phyloP scores from a whole-genome alignment of 2,797 vertebrate genomes.

The Catostomus latipinnis region DNA sequence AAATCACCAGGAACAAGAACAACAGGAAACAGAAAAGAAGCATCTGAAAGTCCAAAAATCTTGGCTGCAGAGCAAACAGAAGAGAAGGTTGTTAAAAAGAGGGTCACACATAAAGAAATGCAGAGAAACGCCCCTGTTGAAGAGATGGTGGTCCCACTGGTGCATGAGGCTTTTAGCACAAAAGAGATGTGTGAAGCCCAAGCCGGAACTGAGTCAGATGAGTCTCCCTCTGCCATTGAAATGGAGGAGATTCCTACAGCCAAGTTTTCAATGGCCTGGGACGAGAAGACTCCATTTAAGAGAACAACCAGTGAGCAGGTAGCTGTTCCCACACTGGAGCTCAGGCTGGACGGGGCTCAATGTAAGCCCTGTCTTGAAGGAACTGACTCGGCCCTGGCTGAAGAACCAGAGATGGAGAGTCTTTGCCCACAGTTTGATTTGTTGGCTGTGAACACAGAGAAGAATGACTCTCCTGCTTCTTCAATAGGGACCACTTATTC shows the following conservation, averaged over 20 bases:
- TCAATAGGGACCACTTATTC: conserved; percentile 86
- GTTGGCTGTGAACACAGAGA: conserved; percentile 71
- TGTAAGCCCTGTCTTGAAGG: conserved; percentile 79
- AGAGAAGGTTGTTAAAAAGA: background rate
- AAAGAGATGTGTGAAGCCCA: conserved; percentile 67
- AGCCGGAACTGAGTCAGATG: conserved; percentile 74
- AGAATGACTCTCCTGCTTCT: conserved; percentile 75
- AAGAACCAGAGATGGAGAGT: conserved; percentile 92
- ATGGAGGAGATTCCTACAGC: conserved; percentile 83
- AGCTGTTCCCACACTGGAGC: conserved; percentile 64
- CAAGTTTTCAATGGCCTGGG: conserved; percentile 76
- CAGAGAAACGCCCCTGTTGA: conserved; percentile 52
- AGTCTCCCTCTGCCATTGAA: conserved; percentile 82
- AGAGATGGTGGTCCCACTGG: conserved; percentile 67
- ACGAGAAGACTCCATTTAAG: conserved; percentile 68
- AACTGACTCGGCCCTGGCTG: conserved; percentile 81
- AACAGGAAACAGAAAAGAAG: too few relatives aligned
- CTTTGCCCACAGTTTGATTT: conserved; percentile 84
- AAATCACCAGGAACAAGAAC: background rate
- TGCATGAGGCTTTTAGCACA: conserved; percentile 62
- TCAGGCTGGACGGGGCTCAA: conserved; percentile 70
- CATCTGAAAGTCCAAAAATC: conserved; percentile 24
- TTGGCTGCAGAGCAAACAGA: conserved; percentile 23
- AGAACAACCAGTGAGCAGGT: conserved; percentile 67
- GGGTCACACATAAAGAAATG: conserved; percentile 29